These are phyloP conservation scores for Trichacis sp. DNA, from an alignment of 2,888 invertebrate species.

Conservation along the genomic window DNA sequence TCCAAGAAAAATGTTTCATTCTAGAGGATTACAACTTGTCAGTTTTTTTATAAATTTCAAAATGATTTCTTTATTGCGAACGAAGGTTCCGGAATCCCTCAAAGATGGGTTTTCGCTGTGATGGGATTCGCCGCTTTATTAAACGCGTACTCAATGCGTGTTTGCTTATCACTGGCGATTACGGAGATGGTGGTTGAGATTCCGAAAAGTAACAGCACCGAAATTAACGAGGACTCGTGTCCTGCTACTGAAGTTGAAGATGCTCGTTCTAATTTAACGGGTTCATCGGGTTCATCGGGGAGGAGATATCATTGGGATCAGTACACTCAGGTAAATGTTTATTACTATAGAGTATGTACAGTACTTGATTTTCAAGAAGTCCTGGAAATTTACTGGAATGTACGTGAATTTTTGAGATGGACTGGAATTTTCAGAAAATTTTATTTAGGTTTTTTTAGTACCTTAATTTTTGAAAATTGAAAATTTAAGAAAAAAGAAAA, in stretches of 20 bases:
- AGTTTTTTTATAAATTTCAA: background rate
- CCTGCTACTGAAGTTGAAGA: background rate
- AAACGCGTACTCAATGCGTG: slow-evolving; percentile 82
- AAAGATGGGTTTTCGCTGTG: slow-evolving; percentile 68
- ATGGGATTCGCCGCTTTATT: slow-evolving; percentile 80
- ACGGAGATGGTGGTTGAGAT: slow-evolving; percentile 74
- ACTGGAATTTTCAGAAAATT: too few species aligned
- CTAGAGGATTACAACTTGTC: too few species aligned
- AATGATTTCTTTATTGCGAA: background rate
- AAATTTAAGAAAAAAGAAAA: too few species aligned
- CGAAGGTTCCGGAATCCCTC: slow-evolving; percentile 48
- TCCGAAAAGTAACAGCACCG: slow-evolving; percentile 19
- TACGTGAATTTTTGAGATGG: too few species aligned
- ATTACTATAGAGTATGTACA: background rate
- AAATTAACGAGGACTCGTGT: background rate
- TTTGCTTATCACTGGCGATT: slow-evolving; percentile 79
- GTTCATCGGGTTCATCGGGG: slow-evolving; percentile 6
- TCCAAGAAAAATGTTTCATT: background rate
- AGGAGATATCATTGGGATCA: slow-evolving; percentile 46
- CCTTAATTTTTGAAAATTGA: too few species aligned
- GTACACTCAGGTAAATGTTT: slow-evolving; percentile 43
- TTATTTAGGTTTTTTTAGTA: too few species aligned
- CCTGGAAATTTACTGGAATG: too few species aligned
- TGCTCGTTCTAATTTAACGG: background rate
- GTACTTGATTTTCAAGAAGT: too few species aligned